Evolutionary conservation across 2,113 vertebrate species (phyloP).

Genomic region (Microtus ochrogaster): DNA sequence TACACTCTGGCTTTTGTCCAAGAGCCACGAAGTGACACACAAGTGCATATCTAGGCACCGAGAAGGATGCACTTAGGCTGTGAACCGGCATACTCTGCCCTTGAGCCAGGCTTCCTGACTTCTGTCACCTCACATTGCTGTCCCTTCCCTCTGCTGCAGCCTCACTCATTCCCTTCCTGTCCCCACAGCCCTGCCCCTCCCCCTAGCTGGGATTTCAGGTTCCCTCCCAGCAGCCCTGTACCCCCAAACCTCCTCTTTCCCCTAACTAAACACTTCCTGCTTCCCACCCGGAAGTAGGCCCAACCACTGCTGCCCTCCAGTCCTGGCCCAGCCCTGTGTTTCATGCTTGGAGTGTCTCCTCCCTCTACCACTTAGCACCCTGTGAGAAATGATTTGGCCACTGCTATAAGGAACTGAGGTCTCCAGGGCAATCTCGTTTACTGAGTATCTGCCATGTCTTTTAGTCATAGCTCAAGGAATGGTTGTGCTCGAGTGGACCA

Average conservation of each 20-base stretch:
- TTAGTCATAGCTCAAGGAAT: not conserved
- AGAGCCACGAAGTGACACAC: not conserved
- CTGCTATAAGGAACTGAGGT: not conserved
- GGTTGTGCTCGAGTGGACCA: not conserved
- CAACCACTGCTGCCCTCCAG: not conserved
- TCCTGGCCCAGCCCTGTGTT: not conserved
- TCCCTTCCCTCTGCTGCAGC: not conserved
- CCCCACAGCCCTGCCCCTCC: not conserved
- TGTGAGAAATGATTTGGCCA: not conserved
- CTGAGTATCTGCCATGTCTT: not conserved
- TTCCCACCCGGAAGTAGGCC: not conserved
- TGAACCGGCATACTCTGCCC: not conserved
- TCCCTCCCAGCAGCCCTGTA: not conserved
- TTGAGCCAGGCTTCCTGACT: not conserved
- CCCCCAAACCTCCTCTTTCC: not conserved
- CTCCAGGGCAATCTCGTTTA: not conserved
- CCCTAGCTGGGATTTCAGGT: not conserved
- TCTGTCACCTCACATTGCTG: not conserved
- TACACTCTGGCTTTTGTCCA: not conserved
- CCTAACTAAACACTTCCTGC: not conserved
- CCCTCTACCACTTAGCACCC: not conserved
- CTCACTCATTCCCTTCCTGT: rapidly evolving
- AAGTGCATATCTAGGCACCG: not conserved
- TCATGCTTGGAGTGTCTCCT: not conserved
- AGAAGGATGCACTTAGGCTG: not conserved